phyloP scores from a whole-genome alignment of 2,113 vertebrate species.

The Fregetta grallaria region DNA sequence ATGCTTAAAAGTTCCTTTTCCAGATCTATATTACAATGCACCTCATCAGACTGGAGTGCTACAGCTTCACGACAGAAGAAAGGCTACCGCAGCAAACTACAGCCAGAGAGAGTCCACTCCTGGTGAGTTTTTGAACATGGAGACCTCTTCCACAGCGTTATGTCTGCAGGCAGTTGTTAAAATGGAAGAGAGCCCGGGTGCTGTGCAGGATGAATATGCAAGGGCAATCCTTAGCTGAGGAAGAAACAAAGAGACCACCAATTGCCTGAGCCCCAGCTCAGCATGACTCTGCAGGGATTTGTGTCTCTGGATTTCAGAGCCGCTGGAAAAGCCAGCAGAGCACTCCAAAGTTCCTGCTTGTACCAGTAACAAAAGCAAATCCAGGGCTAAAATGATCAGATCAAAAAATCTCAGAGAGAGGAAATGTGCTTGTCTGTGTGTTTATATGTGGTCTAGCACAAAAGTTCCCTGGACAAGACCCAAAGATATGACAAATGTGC shows the following conservation, averaged over 20 bases:
- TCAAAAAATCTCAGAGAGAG: not conserved
- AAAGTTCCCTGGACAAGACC: conserved; percentile 15
- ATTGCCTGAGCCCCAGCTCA: not conserved
- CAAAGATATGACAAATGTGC: conserved; percentile 17
- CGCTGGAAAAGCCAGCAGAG: not conserved
- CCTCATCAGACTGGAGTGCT: not conserved
- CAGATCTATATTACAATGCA: not conserved
- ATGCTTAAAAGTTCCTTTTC: not conserved
- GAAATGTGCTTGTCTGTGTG: not conserved
- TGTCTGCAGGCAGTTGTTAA: not conserved
- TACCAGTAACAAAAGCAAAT: conserved; percentile 1
- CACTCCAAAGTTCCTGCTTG: not conserved
- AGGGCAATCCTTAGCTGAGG: not conserved
- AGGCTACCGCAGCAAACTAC: not conserved
- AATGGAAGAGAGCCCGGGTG: not conserved
- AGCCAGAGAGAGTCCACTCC: not conserved
- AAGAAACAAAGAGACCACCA: not conserved
- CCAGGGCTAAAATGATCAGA: not conserved
- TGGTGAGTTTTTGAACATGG: not conserved
- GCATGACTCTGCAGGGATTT: not conserved
- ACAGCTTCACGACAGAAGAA: not conserved
- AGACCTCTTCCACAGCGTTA: not conserved
- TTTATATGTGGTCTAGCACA: not conserved
- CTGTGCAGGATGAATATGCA: not conserved
- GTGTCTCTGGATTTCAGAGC: not conserved